Evolutionary conservation across 1,140 invertebrate species (phyloP).

Genomic region (Drosophila sturtevanti): DNA sequence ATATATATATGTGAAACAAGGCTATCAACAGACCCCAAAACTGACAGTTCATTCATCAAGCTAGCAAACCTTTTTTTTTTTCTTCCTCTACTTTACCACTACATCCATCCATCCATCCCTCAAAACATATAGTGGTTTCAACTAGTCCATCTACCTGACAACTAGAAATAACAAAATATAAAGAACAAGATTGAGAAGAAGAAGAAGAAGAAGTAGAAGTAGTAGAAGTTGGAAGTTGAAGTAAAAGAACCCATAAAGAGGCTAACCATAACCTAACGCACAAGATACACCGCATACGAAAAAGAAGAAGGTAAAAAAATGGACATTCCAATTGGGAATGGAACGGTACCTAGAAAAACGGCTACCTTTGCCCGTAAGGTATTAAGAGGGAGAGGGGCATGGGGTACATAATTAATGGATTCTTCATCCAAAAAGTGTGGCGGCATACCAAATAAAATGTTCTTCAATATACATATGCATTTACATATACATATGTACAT

Average conservation of each 20-base stretch:
- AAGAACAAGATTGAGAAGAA: conserved; percentile 19
- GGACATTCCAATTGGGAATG: conserved; percentile 50
- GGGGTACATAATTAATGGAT: conserved; percentile 42
- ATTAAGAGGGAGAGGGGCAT: neutral
- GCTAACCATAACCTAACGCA: conserved; percentile 56
- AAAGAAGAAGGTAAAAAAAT: conserved; percentile 16
- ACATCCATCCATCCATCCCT: neutral
- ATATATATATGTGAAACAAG: no score
- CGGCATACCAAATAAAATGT: conserved; percentile 37
- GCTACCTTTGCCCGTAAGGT: conserved; percentile 1
- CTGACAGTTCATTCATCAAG: conserved; percentile 57
- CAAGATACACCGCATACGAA: conserved; percentile 1
- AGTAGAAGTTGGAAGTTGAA: neutral
- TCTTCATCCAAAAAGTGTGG: conserved; percentile 5
- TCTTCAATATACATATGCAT: neutral
- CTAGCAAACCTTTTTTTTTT: conserved; percentile 15
- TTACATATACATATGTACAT: no score
- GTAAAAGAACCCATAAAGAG: neutral
- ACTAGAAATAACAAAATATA: conserved; percentile 38
- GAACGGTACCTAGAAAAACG: conserved; percentile 37
- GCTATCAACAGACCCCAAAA: conserved; percentile 11
- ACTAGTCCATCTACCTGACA: conserved; percentile 6
- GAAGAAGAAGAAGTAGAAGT: neutral
- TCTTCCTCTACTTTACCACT: neutral
- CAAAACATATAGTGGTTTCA: no score